Conservation (phyloP, 1,140 invertebrate genomes). For the Phthorimaea operculella region DNA sequence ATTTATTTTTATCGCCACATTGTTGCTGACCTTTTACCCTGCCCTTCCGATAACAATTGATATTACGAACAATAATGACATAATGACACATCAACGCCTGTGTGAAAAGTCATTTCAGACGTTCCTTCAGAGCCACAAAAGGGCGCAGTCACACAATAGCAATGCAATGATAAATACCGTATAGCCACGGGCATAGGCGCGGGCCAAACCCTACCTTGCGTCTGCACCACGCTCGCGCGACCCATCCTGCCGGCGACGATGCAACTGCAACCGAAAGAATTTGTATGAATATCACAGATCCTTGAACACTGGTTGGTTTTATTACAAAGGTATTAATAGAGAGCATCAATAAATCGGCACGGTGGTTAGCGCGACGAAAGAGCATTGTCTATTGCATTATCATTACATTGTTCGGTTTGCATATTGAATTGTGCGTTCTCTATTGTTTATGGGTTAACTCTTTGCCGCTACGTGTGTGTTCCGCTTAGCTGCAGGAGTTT, state of each 20-base stretch:
- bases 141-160: conserved; percentile 40
- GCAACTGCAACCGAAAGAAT: conserved; percentile 12
- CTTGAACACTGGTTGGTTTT: conserved; percentile 33
- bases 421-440: conserved; percentile 61
- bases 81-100: conserved; percentile 26
- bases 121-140: conserved; percentile 37
- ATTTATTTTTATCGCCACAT: conserved; percentile 1
- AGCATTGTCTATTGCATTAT: conserved; percentile 53
- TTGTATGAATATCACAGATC: conserved; percentile 27
- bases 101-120: conserved; percentile 26
- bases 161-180: conserved; percentile 56
- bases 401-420: conserved; percentile 58
- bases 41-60: conserved; percentile 26
- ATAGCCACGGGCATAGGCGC: conserved; percentile 42
- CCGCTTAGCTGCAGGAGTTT: conserved; percentile 3
- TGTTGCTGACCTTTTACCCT: conserved; percentile 1
- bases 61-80: conserved; percentile 22
- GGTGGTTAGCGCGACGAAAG: conserved; percentile 60
- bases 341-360: conserved; percentile 59
- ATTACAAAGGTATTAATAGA: conserved; percentile 56
- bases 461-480: conserved; percentile 46
- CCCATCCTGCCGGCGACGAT: conserved; percentile 20
- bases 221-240: conserved; percentile 28
- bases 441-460: conserved; percentile 47
- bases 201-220: conserved; percentile 23